Conservation (phyloP, 2,797 vertebrate genomes). For the Hypotaenidia philippensis region DNA sequence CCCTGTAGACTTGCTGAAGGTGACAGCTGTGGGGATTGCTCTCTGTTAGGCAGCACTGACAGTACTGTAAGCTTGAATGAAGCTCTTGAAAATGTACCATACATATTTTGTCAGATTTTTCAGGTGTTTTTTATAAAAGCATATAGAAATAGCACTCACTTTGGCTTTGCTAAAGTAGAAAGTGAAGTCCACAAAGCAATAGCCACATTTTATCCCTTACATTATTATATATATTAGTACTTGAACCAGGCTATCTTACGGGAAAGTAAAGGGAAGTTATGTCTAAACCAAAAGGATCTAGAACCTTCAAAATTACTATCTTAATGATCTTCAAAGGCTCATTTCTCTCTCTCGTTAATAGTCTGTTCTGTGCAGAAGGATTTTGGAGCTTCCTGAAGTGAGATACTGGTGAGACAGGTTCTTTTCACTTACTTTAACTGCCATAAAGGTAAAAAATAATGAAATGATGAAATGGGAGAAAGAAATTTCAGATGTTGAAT, state of each 20-base stretch:
- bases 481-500: background rate
- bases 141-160: background rate
- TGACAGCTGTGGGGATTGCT: background rate
- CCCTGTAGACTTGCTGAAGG: background rate
- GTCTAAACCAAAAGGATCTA: background rate
- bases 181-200: background rate
- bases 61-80: background rate
- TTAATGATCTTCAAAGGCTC: background rate
- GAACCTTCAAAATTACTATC: background rate
- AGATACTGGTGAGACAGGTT: background rate
- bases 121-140: background rate
- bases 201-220: background rate
- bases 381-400: background rate
- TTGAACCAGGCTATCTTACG: background rate
- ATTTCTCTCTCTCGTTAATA: background rate
- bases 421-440: background rate
- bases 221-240: background rate
- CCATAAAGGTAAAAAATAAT: background rate
- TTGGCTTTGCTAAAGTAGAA: background rate
- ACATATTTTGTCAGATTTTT: background rate
- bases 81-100: background rate
- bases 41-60: background rate
- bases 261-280: background rate
- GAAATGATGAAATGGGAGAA: background rate
- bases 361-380: background rate